Percentiles rank a stretch among this genome's conserved stretches.
phyloP scores from a whole-genome alignment of 2,113 vertebrate genomes.

The Corythaixoides concolor region DNA sequence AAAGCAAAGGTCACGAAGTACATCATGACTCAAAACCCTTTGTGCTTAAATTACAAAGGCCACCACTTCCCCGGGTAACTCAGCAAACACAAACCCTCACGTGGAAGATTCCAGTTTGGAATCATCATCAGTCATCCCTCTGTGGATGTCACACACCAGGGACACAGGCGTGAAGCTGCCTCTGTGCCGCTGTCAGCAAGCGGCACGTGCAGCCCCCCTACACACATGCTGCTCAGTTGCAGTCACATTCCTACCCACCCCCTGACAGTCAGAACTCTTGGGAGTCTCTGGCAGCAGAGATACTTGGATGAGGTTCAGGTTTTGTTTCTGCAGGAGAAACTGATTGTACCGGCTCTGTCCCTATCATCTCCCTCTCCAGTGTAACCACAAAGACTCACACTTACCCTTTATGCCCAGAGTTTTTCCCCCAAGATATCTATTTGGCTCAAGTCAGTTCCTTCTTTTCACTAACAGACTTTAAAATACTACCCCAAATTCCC shows the following conservation, averaged over 20 bases:
- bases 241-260: not conserved
- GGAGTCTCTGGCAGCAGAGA: not conserved
- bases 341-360: not conserved
- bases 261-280: not conserved
- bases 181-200: not conserved
- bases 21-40: not conserved
- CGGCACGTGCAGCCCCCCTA: not conserved
- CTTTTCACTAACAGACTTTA: not conserved
- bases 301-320: not conserved
- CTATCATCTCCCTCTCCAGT: not conserved
- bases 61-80: not conserved
- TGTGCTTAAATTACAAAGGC: not conserved
- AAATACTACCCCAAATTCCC: not conserved
- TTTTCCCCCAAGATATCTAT: fast-evolving
- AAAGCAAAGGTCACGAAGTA: not conserved
- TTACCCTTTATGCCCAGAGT: not conserved
- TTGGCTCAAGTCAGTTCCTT: not conserved
- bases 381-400: not conserved
- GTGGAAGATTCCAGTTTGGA: not conserved
- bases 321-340: not conserved
- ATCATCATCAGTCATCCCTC: not conserved
- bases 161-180: not conserved
- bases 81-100: not conserved
- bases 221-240: not conserved
- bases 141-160: not conserved